phyloP scores from a whole-genome alignment of 2,113 vertebrate species.

The Pedionomus torquatus region DNA sequence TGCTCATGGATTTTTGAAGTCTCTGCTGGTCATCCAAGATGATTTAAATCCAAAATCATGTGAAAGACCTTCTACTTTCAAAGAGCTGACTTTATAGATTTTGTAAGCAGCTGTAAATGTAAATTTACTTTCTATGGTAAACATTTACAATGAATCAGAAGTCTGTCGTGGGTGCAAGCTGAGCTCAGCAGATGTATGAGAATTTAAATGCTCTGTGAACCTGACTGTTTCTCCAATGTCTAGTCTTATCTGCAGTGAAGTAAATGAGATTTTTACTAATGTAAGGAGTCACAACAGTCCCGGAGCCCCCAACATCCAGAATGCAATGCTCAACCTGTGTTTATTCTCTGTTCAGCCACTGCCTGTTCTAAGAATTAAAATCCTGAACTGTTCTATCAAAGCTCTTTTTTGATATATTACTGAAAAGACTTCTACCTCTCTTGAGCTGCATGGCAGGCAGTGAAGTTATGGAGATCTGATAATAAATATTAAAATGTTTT shows the following conservation, averaged over 20 bases:
- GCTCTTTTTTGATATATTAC: not conserved
- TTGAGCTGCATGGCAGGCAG: not conserved
- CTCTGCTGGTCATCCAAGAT: not conserved
- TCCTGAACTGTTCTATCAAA: not conserved
- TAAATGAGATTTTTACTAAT: not conserved
- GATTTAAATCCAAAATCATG: not conserved
- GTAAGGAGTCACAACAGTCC: not conserved
- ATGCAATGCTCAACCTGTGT: not conserved
- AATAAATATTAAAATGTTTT: not conserved
- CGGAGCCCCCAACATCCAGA: not conserved
- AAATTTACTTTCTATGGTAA: not conserved
- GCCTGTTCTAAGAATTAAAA: not conserved
- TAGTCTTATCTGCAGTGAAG: not conserved
- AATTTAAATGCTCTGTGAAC: not conserved
- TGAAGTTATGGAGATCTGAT: not conserved
- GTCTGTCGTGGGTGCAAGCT: not conserved
- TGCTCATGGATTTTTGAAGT: not conserved
- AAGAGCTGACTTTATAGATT: not conserved
- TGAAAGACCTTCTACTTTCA: not conserved
- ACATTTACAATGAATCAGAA: not conserved
- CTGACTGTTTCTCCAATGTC: not conserved
- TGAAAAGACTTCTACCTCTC: not conserved
- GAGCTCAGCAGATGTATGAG: not conserved
- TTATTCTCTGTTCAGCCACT: not conserved
- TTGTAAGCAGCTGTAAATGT: not conserved